Evolutionary conservation across 2,797 vertebrate genomes (phyloP), one percentile per base, ranked within the genome.

Genomic region (Platalea minor): DNA sequence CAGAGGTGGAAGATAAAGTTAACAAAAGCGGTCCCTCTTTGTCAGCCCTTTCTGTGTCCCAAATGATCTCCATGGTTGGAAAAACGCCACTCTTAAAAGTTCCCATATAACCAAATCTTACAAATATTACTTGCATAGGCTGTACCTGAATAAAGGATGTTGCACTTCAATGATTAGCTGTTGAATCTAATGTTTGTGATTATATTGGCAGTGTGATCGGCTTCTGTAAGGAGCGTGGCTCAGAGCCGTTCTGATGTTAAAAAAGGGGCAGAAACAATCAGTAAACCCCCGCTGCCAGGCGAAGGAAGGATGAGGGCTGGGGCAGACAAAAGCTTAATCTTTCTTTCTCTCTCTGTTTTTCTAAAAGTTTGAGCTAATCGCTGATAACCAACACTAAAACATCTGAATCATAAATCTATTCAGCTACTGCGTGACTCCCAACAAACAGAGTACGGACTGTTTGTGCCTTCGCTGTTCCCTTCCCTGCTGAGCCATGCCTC

Each of bases 281-380:
- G 72, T 73, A 95, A 95, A 92, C 93, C 84, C 89, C 89, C 1
- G 57, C 93, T 94, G 96, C 88, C 84, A 78, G 91, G 87, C 79
- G 4, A 88, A 84, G 93, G 94, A 95, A 73, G 94, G 95, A 89
- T 93, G 91, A 95, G 82, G 64, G 86, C 84, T 82, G 73, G 41
- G n/a, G 79, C 17, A 6, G 68, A 94, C 95, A 96, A 95, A 96
- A 93, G 95, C 94, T 91, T 97, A 75, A 97, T 96, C 93, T 93
- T 89, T 92, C 82, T 85, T 37, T 37, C 81, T 78, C 73, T 68
- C 37, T 74, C 63, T 90, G 65, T 85, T 92, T 96, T 89, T 85
- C 57, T 73, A 85, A 60, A 85, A 92, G 65, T 95, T 96, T 80
- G 89, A 92, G 86, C 78, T 95, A 95, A 92, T 96, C n/a, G 2